Evolutionary conservation across 2,113 vertebrate genomes (phyloP).

Genomic region (Pelmatolapia mariae): DNA sequence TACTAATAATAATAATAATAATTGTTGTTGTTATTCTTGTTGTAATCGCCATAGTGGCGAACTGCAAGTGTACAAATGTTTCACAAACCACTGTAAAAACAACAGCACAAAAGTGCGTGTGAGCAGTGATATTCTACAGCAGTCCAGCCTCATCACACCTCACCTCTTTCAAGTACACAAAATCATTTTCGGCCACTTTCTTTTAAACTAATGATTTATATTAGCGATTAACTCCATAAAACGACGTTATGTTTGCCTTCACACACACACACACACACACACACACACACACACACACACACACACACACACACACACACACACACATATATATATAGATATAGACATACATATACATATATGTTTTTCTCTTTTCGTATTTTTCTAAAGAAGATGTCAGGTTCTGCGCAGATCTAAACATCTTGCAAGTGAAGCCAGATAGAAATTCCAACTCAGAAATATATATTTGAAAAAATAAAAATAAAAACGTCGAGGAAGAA

Average conservation of each 20-base stretch:
- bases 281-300: accelerated
- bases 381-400: background rate
- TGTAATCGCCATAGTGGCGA: background rate
- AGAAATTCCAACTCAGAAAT: background rate
- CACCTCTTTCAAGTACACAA: background rate
- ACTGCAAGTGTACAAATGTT: background rate
- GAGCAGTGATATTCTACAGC: conserved; percentile 23
- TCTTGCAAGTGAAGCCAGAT: background rate
- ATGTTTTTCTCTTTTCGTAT: background rate
- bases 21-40: background rate
- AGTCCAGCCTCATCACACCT: conserved; percentile 16
- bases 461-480: background rate
- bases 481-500: background rate
- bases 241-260: background rate
- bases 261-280: accelerated
- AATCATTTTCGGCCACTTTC: background rate
- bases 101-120: background rate
- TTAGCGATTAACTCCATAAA: background rate
- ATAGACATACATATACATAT: background rate
- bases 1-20: background rate
- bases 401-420: background rate
- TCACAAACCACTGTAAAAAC: background rate
- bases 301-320: background rate
- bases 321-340: background rate
- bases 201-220: background rate